Evolutionary conservation across 1,140 invertebrate species (phyloP).

Genomic region (Pseudomyrmex dendroicus): DNA sequence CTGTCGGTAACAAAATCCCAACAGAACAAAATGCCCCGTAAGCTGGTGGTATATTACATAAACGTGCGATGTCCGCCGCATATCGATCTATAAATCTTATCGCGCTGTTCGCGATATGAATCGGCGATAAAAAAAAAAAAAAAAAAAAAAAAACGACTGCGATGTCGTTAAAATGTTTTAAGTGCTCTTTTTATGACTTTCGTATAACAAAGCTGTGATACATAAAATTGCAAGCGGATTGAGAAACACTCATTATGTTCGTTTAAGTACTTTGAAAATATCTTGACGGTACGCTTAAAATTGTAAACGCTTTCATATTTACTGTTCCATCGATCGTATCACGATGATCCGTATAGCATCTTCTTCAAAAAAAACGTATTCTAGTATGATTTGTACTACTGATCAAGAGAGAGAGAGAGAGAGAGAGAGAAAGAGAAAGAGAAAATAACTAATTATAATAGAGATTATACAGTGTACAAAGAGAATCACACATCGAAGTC

Average conservation of each 20-base stretch:
- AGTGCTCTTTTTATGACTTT: not conserved
- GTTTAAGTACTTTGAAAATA: slow-evolving; percentile 2
- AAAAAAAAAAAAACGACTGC: too few species aligned
- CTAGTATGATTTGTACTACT: not conserved
- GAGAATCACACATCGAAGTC: slow-evolving; percentile 19
- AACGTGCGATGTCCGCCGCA: slow-evolving; percentile 2
- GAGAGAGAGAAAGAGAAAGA: too few species aligned
- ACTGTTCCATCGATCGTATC: not conserved
- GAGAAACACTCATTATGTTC: slow-evolving; percentile 13
- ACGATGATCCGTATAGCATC: not conserved
- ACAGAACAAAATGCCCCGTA: slow-evolving; percentile 42
- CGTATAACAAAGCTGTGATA: not conserved
- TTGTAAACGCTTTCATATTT: not conserved
- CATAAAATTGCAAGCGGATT: slow-evolving; percentile 12
- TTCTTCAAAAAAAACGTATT: slow-evolving; percentile 27
- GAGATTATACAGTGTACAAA: slow-evolving; percentile 57
- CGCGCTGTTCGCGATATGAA: not conserved
- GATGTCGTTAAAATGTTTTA: not conserved
- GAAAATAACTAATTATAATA: slow-evolving; percentile 12
- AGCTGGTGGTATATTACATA: slow-evolving; percentile 43
- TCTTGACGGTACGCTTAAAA: not conserved
- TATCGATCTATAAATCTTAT: slow-evolving; percentile 35
- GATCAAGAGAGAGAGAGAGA: too few species aligned
- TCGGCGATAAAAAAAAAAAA: not conserved
- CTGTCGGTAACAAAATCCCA: slow-evolving; percentile 20